Conservation (phyloP, 2,888 invertebrate species). For the Hyalella azteca region DNA sequence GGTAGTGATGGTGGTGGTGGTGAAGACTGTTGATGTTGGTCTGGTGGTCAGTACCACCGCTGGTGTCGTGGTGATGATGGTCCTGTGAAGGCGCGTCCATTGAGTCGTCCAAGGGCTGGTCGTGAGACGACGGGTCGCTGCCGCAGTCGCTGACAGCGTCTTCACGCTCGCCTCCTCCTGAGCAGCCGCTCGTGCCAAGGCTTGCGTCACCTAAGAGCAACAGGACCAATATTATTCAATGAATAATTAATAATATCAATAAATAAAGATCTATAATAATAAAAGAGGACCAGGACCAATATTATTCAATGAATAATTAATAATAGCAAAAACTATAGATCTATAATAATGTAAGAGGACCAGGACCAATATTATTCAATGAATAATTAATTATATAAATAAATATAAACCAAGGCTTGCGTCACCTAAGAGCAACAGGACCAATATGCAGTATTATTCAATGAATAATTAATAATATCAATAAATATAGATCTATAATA, state of each 20-base stretch:
- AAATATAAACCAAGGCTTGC: background rate
- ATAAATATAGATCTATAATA: too few species aligned
- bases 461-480: too few species aligned
- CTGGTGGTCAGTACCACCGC: slow-evolving; percentile 36
- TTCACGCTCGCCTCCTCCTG: slow-evolving; percentile 47
- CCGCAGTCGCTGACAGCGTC: slow-evolving; percentile 55
- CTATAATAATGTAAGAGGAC: too few species aligned
- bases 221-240: background rate
- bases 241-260: too few species aligned
- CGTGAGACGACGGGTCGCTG: slow-evolving; percentile 49
- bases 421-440: background rate
- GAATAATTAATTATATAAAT: too few species aligned
- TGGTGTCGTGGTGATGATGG: slow-evolving; percentile 33
- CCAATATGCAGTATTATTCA: background rate
- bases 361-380: too few species aligned
- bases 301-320: too few species aligned
- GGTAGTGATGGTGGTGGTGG: slow-evolving; percentile 39
- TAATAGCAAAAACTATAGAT: too few species aligned
- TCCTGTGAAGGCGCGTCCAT: slow-evolving; percentile 51
- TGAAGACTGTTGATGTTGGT: slow-evolving; percentile 42
- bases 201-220: slow-evolving; percentile 1
- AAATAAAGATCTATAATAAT: too few species aligned
- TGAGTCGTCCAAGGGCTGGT: slow-evolving; percentile 53
- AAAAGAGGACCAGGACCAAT: too few species aligned
- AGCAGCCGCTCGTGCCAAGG: slow-evolving; percentile 14